Conservation (phyloP, 2,888 invertebrate species). For the Melinaea marsaeus region DNA sequence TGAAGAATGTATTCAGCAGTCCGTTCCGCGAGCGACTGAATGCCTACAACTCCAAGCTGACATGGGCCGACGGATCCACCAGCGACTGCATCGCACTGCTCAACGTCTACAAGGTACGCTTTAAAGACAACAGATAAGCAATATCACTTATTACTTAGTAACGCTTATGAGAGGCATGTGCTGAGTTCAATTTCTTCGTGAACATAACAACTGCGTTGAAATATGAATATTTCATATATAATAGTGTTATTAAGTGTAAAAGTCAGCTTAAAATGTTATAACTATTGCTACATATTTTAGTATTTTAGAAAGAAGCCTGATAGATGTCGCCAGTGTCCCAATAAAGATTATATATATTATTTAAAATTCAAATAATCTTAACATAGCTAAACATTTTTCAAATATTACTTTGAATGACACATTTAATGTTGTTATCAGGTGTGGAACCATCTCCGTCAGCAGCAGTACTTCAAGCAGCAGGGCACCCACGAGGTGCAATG, state of each 20-base stretch:
- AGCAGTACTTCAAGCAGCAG: slow-evolving; percentile 74
- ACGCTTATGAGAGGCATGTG: no score
- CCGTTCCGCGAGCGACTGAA: slow-evolving; percentile 83
- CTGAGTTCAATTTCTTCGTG: no score
- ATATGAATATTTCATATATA: no score
- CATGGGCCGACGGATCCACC: slow-evolving; percentile 88
- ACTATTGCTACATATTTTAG: no score
- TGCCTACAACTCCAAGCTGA: slow-evolving; percentile 85
- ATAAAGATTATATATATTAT: no score
- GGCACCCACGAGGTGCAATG: slow-evolving; percentile 77
- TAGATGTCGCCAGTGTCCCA: no score
- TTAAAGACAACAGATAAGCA: neutral
- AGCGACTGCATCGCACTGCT: slow-evolving; percentile 91
- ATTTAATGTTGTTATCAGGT: slow-evolving; percentile 61
- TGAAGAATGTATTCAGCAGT: slow-evolving; percentile 87
- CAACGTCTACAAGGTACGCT: slow-evolving; percentile 84
- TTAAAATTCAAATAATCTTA: no score
- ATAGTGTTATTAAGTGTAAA: no score
- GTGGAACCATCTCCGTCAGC: slow-evolving; percentile 81
- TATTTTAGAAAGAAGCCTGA: no score
- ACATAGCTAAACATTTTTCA: neutral
- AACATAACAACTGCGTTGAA: no score
- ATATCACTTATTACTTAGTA: no score
- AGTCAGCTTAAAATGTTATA: no score
- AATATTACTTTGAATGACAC: neutral